Conservation (phyloP, 2,888 invertebrate species). For the Ischnura elegans region DNA sequence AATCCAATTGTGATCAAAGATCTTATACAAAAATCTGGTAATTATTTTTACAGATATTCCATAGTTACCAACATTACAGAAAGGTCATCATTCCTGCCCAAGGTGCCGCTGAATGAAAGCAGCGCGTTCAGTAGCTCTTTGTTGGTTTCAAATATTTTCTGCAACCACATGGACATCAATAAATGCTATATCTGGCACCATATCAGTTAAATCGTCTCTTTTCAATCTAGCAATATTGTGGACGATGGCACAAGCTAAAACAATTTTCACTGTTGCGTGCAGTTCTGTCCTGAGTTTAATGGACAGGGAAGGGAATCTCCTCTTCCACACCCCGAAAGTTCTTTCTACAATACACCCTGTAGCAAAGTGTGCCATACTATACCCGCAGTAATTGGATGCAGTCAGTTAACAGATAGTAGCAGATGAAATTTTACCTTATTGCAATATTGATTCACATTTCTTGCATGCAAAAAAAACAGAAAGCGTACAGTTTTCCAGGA, state of each 20-base stretch:
- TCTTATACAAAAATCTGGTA: neutral
- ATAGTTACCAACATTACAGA: neutral
- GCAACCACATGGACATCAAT: neutral
- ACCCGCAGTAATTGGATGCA: neutral
- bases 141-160: neutral
- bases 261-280: neutral
- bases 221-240: neutral
- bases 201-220: neutral
- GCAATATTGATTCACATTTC: too few relatives aligned
- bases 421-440: neutral
- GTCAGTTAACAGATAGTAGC: neutral
- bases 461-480: too few relatives aligned
- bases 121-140: neutral
- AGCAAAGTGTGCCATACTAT: neutral
- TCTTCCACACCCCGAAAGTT: too few relatives aligned
- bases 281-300: neutral
- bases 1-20: neutral
- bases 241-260: neutral
- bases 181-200: neutral
- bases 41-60: neutral
- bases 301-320: neutral
- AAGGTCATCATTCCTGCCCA: neutral
- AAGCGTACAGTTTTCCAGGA: too few relatives aligned
- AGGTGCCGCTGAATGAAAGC: neutral
- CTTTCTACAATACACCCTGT: neutral